Evolutionary conservation across 2,888 invertebrate genomes (phyloP), one percentile per base, ranked within the genome.

Genomic region (Caenorhabditis japonica): DNA sequence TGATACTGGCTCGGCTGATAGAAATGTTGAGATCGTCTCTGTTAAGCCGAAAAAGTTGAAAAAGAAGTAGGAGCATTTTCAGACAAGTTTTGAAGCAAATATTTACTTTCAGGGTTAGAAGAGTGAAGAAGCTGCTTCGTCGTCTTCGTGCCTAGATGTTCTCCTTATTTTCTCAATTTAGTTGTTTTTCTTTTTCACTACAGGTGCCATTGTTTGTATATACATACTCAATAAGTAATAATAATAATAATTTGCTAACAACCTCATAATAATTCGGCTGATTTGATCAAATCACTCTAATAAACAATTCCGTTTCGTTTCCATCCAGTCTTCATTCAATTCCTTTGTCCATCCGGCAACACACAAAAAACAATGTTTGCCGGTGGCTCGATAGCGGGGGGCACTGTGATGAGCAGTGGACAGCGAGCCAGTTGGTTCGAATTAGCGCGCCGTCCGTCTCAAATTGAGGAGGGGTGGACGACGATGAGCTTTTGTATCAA

Each of bases 1-100:
- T 17, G 3, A 21, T 17, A 10, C 33, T 23, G 68, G 59, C n/a
- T n/a, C 53, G 15, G 10, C 21, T 19, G 72, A 59, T 3, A 25
- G 64, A 21, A 59, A 64, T 17, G 64, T 72, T 1, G 72, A 72
- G 33, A 39, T 72, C 0, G 64, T 72, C 10, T 38, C 64, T 2
- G 41, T 52, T 30, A 72, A 72, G 55, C 64, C 72, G 25, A 72
- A 72, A 39, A 72, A 72, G 21, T 19, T 64, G 39, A 71, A 71
- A 46, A 62, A 60, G n/a, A 62, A 62, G 70, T 55, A 36, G 41
- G 34, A 17, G n/a, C n/a, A 39, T 8, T 3, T 12, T 19, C 10
- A 46, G 19, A 39, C 2, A 12, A 5, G 5, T 33, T 43, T 13
- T 43, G 7, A 27, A 47, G 15, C 2, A 36, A 27, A 25, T 17